phyloP scores from a whole-genome alignment of 2,888 invertebrate genomes.

The Neoascia interrupta region DNA sequence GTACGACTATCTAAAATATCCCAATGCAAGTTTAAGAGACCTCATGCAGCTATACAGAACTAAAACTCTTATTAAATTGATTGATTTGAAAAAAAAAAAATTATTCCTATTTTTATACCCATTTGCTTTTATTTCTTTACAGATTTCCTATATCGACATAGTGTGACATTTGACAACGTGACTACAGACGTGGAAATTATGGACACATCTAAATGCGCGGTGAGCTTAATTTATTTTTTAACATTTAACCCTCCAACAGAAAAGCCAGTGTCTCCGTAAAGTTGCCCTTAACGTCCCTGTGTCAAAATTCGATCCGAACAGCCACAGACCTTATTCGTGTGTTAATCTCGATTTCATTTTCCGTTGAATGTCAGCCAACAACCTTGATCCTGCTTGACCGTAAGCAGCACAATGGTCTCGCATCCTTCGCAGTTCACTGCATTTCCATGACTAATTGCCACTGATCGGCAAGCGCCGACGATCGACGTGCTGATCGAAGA shows the following conservation, averaged over 20 bases:
- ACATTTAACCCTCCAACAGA: neutral
- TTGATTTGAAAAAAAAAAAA: neutral
- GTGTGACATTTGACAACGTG: conserved; percentile 88
- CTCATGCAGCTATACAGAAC: too few species aligned
- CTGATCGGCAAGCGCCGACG: conserved; percentile 22
- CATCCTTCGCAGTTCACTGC: conserved; percentile 49
- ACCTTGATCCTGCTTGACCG: conserved; percentile 49
- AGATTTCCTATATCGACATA: conserved; percentile 90
- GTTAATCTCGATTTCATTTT: conserved; percentile 42
- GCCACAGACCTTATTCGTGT: conserved; percentile 23
- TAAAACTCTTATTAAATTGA: too few species aligned
- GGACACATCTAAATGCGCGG: conserved; percentile 90
- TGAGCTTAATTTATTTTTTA: conserved; percentile 80
- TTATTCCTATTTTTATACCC: neutral
- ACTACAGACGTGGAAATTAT: conserved; percentile 89
- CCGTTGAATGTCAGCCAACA: conserved; percentile 7
- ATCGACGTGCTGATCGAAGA: neutral
- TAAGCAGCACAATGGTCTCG: conserved; percentile 15
- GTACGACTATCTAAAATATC: too few species aligned
- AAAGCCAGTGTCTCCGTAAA: neutral
- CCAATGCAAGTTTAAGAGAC: too few species aligned
- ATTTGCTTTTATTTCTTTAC: conserved; percentile 13
- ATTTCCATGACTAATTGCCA: conserved; percentile 55
- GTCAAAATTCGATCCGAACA: neutral
- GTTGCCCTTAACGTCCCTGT: too few species aligned